A percentile compares a stretch with the other conserved stretches of the same genome.
Conservation (phyloP, 30 jellyfish, hydroid and myxozoan species). For the Chrysaora quinquecirrha region DNA sequence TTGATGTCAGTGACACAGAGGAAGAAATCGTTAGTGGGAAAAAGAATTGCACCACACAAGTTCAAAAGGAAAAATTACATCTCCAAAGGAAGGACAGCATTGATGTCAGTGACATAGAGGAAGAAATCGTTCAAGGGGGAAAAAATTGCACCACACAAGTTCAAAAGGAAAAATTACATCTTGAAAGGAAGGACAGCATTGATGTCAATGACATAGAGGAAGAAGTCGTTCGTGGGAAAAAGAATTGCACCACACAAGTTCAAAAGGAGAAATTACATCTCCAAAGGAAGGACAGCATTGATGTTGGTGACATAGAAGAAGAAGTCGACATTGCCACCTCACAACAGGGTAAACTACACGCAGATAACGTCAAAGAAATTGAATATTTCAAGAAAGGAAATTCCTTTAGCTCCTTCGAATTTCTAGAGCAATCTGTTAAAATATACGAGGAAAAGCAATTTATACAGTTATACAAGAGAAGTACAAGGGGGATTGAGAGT, state of each 20-base stretch:
- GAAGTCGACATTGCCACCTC: not conserved
- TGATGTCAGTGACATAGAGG: not conserved
- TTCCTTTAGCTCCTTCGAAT: constrained; percentile 20
- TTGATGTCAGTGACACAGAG: not conserved
- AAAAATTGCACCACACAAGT: not conserved
- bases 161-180: not conserved
- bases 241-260: not conserved
- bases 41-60: constrained; percentile 1
- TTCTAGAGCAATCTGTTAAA: constrained; percentile 3
- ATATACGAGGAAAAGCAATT: constrained; percentile 14
- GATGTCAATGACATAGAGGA: not conserved
- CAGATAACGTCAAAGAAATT: not conserved
- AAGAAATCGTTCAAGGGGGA: not conserved
- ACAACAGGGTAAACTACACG: constrained; percentile 4
- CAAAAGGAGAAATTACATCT: not conserved
- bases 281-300: not conserved
- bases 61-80: not conserved
- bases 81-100: not conserved
- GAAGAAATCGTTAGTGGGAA: not conserved
- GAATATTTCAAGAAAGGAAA: constrained; percentile 16
- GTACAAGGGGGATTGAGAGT: constrained; percentile 9
- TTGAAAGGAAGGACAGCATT: not conserved
- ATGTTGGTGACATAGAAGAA: not conserved
- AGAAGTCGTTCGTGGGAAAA: not conserved
- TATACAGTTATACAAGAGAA: constrained; percentile 22